Evolutionary conservation across 2,113 vertebrate genomes (phyloP).

Genomic region (Mormyrus lacerda): DNA sequence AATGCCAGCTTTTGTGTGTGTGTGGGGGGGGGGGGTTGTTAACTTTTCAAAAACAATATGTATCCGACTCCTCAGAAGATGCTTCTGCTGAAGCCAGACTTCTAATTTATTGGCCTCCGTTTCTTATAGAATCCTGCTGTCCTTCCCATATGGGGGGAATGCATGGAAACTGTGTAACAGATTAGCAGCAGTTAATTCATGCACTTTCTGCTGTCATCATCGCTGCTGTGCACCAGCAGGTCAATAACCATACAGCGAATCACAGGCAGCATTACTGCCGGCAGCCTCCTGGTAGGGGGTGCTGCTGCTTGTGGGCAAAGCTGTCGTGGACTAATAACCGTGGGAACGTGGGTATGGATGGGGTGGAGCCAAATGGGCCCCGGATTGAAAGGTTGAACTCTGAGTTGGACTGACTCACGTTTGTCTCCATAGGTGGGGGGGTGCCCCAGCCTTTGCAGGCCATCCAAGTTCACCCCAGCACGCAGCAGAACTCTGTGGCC

Average conservation of each 20-base stretch:
- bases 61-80: not conserved
- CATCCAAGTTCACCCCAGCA: conserved; percentile 79
- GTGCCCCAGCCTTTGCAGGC: conserved; percentile 81
- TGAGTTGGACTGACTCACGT: not conserved
- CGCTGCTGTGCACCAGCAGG: not conserved
- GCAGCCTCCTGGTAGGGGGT: not conserved
- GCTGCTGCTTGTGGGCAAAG: not conserved
- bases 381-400: too few relatives aligned
- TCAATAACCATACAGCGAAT: not conserved
- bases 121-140: not conserved
- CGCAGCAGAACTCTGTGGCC: conserved; percentile 66
- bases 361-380: not conserved
- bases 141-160: not conserved
- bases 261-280: not conserved
- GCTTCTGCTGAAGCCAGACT: not conserved
- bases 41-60: not conserved
- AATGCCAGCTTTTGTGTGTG: not conserved
- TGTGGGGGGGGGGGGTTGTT: not conserved
- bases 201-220: not conserved
- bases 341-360: not conserved
- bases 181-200: not conserved
- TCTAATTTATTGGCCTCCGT: not conserved
- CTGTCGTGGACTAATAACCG: not conserved
- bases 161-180: not conserved
- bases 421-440: conserved; percentile 62